Conservation (phyloP, 2,888 invertebrate genomes). For the Drosophila rubida region DNA sequence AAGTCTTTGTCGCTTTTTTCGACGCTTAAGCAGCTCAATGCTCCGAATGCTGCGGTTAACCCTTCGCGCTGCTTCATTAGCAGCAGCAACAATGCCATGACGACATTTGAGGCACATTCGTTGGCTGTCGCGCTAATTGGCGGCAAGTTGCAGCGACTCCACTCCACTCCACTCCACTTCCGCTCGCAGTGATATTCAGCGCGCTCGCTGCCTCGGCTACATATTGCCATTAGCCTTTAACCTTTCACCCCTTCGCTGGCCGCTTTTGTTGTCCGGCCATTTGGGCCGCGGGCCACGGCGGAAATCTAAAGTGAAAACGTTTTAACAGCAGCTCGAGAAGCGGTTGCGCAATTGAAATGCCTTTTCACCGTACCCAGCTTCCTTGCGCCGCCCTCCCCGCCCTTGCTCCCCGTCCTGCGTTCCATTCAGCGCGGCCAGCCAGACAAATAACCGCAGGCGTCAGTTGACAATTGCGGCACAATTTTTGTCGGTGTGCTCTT, state of each 20-base stretch:
- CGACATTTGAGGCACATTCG: conserved; percentile 51
- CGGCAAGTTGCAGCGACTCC: conserved; percentile 58
- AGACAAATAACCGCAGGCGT: conserved; percentile 69
- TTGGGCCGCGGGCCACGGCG: conserved; percentile 55
- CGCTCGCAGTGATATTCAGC: conserved; percentile 72
- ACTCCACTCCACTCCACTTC: conserved; percentile 45
- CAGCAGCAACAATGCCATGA: conserved; percentile 43
- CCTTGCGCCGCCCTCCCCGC: not conserved
- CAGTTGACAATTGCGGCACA: conserved; percentile 72
- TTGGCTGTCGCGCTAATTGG: conserved; percentile 70
- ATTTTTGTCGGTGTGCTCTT: conserved; percentile 24
- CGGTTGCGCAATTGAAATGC: conserved; percentile 69
- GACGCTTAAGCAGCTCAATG: conserved; percentile 56
- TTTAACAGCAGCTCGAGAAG: conserved; percentile 69
- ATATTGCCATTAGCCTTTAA: not conserved
- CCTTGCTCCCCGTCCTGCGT: not conserved
- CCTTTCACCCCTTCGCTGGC: not conserved
- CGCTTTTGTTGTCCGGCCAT: conserved; percentile 16
- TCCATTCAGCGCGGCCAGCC: not conserved
- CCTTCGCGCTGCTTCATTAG: conserved; percentile 42
- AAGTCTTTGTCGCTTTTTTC: not conserved
- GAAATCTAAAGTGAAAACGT: conserved; percentile 81
- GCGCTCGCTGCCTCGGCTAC: too few species aligned
- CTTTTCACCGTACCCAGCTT: conserved; percentile 43
- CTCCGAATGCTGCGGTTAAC: conserved; percentile 53